These are phyloP conservation scores for Mimachlamys varia DNA, from an alignment of 2,888 invertebrate species.

Conservation along the genomic window DNA sequence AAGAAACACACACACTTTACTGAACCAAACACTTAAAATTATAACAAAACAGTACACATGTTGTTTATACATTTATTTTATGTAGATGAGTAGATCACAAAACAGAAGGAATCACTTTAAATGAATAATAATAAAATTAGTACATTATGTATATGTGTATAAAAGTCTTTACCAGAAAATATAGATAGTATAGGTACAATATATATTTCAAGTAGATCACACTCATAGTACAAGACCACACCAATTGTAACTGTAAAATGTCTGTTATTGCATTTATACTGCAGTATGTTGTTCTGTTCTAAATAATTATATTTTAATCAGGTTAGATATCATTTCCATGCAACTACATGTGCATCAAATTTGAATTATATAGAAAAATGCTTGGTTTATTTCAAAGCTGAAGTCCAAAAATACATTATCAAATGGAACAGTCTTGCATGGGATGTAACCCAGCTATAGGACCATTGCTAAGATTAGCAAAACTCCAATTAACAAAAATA, in stretches of 20 bases:
- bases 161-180: conserved; percentile 1
- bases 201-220: background rate
- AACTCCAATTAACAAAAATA: too few relatives aligned
- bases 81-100: background rate
- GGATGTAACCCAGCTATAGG: background rate
- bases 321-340: too few relatives aligned
- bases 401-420: too few relatives aligned
- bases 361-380: too few relatives aligned
- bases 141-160: background rate
- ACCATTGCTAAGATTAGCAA: too few relatives aligned
- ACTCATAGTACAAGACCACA: background rate
- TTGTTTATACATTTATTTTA: background rate
- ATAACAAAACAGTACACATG: background rate
- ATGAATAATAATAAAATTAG: background rate
- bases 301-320: too few relatives aligned
- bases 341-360: too few relatives aligned
- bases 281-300: too few relatives aligned
- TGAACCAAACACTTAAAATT: background rate
- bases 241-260: background rate
- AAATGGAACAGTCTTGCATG: too few relatives aligned
- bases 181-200: background rate
- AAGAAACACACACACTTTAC: background rate
- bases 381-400: too few relatives aligned
- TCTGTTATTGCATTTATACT: too few relatives aligned
- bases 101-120: background rate